Evolutionary conservation across 2,888 invertebrate genomes (phyloP).

Genomic region (Torymus texanus): DNA sequence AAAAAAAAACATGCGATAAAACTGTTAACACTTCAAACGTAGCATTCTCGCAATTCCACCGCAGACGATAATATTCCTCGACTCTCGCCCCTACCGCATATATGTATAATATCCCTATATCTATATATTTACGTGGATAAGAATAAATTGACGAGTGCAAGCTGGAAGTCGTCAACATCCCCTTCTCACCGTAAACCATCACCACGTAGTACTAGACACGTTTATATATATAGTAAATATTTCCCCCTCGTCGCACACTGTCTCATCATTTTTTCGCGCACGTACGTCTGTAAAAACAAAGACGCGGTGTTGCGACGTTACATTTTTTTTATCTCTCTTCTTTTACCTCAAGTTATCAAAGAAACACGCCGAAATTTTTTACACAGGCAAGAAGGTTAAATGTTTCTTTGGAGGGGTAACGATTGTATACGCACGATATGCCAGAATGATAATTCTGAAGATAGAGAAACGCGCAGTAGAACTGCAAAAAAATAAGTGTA

Average conservation of each 20-base stretch:
- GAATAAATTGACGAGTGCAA: slow-evolving; percentile 25
- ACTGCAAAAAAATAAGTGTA: too few species aligned
- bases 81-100: too few species aligned
- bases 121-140: not conserved
- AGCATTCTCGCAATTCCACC: too few species aligned
- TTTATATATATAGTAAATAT: not conserved
- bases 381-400: too few species aligned
- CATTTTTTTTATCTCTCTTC: not conserved
- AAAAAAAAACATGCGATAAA: too few species aligned
- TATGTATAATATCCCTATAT: too few species aligned
- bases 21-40: too few species aligned
- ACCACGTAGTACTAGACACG: not conserved
- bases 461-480: too few species aligned
- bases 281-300: slow-evolving; percentile 19
- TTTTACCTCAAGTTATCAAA: not conserved
- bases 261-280: slow-evolving; percentile 2
- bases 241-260: not conserved
- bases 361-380: not conserved
- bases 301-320: not conserved
- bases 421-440: too few species aligned
- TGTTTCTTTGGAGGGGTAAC: too few species aligned
- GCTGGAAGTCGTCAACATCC: slow-evolving; percentile 31
- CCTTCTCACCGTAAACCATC: not conserved
- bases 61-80: too few species aligned
- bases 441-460: too few species aligned